Base-by-base conservation (phyloP, 2,888 invertebrate genomes). In the Phanerotoma sp. region DNA sequence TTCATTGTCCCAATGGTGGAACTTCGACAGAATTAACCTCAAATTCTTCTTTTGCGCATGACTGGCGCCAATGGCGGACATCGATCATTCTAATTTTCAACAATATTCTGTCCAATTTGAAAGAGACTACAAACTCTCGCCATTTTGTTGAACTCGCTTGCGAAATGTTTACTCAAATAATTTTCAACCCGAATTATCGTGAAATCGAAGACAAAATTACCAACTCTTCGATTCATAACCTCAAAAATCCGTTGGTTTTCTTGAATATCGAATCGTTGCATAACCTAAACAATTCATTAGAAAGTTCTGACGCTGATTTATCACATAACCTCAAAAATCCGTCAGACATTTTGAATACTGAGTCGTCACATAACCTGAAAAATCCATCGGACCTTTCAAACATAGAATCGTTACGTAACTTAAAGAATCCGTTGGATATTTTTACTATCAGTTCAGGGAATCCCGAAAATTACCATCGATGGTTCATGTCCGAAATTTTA, bases 1-100 rank as follows among this genome's bases (percentile, higher is more conserved):
- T 82, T 25, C 84, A 84, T 68, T 79, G 81, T 70, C 83, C 83
- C 0, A 71, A 74, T 51, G 81, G 82, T 20, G 74, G 67, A 3
- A 58, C 54, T 13, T 68, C 73, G 50, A 66, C 63, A 5, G 55
- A 75, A 18, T 63, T 72, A 16, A 68, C 70, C n/a, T n/a, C n/a
- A n/a, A n/a, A n/a, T n/a, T n/a, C n/a, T 13, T 76, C 78, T 1
- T 77, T 75, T 58, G 79, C 80, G 4, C 63, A 64, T 47, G 66
- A 78, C 54, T 77, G 77, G 76, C 61, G 64, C 2, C 67, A 69
- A 15, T 83, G 83, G 83, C 77, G 71, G 10, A 67, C 61, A 18
- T 73, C 76, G 35, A 62, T 81, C 9, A 68, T 69, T 47, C 66
- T 66, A 25, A 73, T 82, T 38, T 79, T 78, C 57, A 58, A 60